A percentile compares a stretch with the other conserved stretches of the same genome.
Conservation (phyloP, 1,140 invertebrate genomes). For the Phymorhynchus buccinoides region DNA sequence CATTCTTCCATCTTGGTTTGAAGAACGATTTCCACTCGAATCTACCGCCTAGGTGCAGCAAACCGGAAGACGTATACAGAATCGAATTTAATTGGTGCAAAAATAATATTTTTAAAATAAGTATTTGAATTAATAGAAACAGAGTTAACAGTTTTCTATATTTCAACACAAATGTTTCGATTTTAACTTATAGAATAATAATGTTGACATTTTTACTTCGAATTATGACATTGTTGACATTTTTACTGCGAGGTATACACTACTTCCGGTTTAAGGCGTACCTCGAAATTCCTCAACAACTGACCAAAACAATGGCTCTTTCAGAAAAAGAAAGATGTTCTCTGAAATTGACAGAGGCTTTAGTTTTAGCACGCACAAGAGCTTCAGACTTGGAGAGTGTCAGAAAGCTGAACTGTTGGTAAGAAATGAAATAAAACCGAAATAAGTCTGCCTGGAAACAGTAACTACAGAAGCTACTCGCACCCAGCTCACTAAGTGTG, state of each 20-base stretch:
- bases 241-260: slow-evolving; percentile 24
- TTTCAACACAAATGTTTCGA: not conserved
- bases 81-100: not conserved
- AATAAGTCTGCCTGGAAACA: no score
- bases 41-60: slow-evolving; percentile 12
- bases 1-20: not conserved
- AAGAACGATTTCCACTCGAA: not conserved
- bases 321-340: slow-evolving; percentile 44
- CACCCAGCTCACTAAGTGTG: no score
- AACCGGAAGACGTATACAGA: not conserved
- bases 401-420: slow-evolving; percentile 63
- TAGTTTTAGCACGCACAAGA: slow-evolving; percentile 57
- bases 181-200: not conserved
- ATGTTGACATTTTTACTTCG: not conserved
- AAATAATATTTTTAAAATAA: not conserved
- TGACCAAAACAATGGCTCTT: slow-evolving; percentile 29
- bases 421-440: no score
- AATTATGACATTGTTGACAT: not conserved
- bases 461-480: no score
- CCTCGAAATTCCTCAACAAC: not conserved
- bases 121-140: not conserved
- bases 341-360: slow-evolving; percentile 52
- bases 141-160: not conserved
- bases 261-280: slow-evolving; percentile 36
- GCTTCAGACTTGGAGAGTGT: slow-evolving; percentile 61